These are phyloP conservation scores for Syritta pipiens DNA, from an alignment of 2,888 invertebrate species.

Conservation along the genomic window DNA sequence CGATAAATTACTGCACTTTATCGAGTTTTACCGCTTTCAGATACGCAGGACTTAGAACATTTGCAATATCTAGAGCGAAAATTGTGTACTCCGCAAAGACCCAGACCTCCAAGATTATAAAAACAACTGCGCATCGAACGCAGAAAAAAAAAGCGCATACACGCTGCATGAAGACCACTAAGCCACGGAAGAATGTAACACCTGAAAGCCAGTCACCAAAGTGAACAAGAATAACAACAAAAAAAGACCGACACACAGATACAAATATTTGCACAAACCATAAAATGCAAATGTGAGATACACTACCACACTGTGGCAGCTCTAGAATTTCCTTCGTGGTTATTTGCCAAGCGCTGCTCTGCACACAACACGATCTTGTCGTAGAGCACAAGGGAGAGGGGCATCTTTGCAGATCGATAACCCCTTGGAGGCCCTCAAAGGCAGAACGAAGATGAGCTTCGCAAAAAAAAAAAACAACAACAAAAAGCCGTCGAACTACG, in stretches of 20 bases:
- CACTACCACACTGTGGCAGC: constrained; percentile 39
- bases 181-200: constrained; percentile 61
- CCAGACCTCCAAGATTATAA: no score
- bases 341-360: constrained; percentile 42
- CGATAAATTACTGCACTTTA: no score
- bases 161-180: constrained; percentile 27
- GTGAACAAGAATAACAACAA: constrained; percentile 4
- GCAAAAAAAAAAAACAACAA: background rate
- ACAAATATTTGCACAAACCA: constrained; percentile 68
- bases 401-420: constrained; percentile 60
- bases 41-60: no score
- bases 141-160: no score
- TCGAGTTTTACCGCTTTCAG: no score
- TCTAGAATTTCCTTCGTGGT: constrained; percentile 66
- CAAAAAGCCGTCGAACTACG: no score
- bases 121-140: constrained; percentile 29
- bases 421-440: constrained; percentile 58
- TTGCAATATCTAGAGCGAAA: constrained; percentile 31
- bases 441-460: no score
- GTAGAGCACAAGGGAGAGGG: background rate
- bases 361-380: constrained; percentile 21
- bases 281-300: constrained; percentile 68
- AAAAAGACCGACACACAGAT: constrained; percentile 14
- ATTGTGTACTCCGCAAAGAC: background rate
- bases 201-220: constrained; percentile 42